These are phyloP conservation scores for Habrosyne pyritoides DNA, from an alignment of 2,888 invertebrate genomes.

Conservation along the genomic window DNA sequence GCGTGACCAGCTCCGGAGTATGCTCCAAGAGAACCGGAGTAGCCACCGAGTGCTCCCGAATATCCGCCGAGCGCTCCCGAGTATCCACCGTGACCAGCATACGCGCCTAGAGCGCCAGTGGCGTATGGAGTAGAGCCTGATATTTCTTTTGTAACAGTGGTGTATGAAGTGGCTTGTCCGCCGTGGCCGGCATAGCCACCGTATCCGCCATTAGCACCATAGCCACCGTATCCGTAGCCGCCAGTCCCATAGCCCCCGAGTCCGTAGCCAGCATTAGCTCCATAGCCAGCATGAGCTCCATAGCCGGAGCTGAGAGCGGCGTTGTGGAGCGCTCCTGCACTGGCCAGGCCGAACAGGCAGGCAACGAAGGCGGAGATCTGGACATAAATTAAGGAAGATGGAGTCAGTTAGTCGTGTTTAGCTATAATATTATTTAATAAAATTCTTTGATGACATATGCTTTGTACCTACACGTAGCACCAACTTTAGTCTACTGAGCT, in stretches of 20 bases:
- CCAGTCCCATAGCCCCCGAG: too few relatives aligned
- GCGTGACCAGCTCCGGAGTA: conserved; percentile 4
- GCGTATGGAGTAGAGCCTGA: neutral
- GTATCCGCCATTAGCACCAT: conserved; percentile 1
- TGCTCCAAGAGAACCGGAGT: conserved; percentile 17
- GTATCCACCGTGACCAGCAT: conserved; percentile 4
- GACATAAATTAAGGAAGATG: neutral
- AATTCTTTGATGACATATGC: too few relatives aligned
- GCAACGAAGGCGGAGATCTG: conserved; percentile 1
- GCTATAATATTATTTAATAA: too few relatives aligned
- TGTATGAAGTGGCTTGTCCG: conserved; percentile 8
- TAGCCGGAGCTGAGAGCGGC: neutral
- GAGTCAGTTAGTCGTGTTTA: too few relatives aligned
- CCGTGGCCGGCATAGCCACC: neutral
- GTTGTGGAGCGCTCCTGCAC: conserved; percentile 1
- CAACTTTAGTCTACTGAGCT: too few relatives aligned
- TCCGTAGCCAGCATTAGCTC: neutral
- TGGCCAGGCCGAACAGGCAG: conserved; percentile 5
- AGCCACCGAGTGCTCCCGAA: conserved; percentile 29
- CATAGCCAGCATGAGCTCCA: neutral
- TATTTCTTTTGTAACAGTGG: conserved; percentile 4
- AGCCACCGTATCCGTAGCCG: neutral
- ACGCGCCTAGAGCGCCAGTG: neutral
- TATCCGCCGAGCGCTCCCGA: conserved; percentile 8
- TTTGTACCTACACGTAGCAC: too few relatives aligned